Conservation (phyloP, 2,113 vertebrate genomes). For the Notothenia rossii region DNA sequence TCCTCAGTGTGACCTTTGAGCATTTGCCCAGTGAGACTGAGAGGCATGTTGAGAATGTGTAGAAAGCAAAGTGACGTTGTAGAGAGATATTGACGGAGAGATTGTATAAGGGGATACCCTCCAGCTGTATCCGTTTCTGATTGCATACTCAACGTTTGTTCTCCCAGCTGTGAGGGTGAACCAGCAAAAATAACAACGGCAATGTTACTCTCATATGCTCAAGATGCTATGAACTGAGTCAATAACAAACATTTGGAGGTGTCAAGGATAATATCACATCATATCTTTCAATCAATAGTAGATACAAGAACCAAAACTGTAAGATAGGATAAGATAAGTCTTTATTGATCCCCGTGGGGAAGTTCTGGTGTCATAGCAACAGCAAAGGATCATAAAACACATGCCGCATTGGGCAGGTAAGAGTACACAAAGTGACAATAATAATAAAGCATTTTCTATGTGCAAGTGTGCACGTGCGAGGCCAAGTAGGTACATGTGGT, state of each 20-base stretch:
- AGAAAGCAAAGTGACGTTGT: slow-evolving; percentile 3
- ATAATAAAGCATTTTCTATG: too few species aligned
- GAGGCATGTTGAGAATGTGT: slow-evolving; percentile 43
- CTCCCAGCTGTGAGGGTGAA: background rate
- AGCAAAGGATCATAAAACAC: too few species aligned
- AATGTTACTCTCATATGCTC: background rate
- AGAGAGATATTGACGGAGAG: slow-evolving; percentile 29
- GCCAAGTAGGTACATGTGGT: too few species aligned
- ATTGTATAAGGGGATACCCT: slow-evolving; percentile 11
- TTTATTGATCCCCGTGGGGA: too few species aligned
- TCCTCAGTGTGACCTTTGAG: slow-evolving; percentile 9
- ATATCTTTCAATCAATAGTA: background rate
- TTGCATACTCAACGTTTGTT: background rate
- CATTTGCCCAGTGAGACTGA: slow-evolving; percentile 12
- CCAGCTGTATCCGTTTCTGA: slow-evolving; percentile 25
- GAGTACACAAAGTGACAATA: too few species aligned
- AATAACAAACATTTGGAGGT: background rate
- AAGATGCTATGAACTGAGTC: background rate
- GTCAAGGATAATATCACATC: background rate
- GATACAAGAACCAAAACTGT: too few species aligned
- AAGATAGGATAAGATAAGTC: too few species aligned
- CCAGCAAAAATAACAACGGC: background rate
- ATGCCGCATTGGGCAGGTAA: too few species aligned
- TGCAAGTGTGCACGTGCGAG: too few species aligned
- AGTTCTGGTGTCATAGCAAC: too few species aligned